Conservation (phyloP, 1,140 invertebrate genomes). For the Aphis gossypii region DNA sequence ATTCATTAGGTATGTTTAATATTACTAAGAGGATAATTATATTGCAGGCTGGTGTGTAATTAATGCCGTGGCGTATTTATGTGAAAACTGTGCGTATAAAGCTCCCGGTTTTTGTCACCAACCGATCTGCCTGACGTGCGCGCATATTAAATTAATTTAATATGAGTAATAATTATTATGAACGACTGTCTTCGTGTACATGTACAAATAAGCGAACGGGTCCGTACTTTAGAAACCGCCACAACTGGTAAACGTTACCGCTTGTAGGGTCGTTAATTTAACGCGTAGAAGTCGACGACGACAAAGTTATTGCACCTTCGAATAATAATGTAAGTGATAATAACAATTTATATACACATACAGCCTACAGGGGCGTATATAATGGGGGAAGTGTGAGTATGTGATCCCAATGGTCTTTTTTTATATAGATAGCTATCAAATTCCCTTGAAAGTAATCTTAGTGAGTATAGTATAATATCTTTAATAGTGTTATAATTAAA, state of each 20-base stretch:
- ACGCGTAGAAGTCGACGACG: not conserved
- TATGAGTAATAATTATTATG: not conserved
- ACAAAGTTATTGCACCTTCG: not conserved
- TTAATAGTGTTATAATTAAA: not conserved
- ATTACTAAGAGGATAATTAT: not conserved
- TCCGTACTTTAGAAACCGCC: not conserved
- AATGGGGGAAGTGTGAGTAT: not conserved
- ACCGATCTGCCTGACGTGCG: not conserved
- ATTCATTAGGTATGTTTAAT: not conserved
- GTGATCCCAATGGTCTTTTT: not conserved
- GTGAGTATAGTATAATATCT: not conserved
- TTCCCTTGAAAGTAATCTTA: no score
- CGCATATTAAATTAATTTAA: constrained; percentile 3
- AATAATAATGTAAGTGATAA: not conserved
- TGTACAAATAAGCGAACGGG: not conserved
- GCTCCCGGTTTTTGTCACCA: not conserved
- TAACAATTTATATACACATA: not conserved
- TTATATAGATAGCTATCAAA: not conserved
- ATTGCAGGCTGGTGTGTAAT: not conserved
- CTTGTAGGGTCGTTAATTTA: not conserved
- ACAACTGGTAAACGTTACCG: not conserved
- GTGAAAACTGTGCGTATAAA: not conserved
- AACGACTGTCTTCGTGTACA: not conserved
- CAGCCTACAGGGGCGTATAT: not conserved
- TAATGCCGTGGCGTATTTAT: not conserved